Evolutionary conservation across 1,140 invertebrate genomes (phyloP), one percentile per base, ranked within the genome.

Genomic region (Batillaria attramentaria): DNA sequence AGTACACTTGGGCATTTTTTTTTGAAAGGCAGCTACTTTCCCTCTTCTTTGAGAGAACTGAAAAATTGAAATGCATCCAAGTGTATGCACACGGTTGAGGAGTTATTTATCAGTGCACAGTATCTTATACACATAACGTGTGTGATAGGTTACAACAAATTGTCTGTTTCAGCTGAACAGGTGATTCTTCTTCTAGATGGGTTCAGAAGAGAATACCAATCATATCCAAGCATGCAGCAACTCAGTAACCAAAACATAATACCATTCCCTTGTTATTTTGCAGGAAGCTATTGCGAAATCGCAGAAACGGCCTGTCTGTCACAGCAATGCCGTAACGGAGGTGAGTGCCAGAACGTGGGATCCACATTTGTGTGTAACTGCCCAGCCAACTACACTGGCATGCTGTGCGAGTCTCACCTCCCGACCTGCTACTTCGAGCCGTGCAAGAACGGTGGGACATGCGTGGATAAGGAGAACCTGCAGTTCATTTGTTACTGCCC

Each of bases 381-480:
- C 81, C 37, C 77, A n/a, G 35, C 28, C 41, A 77, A 73, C 10
- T 85, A 79, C 76, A 84, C 80, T 39, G 87, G 87, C 33, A 42
- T 66, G n/a, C 68, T 42, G 0, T 88, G 87, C 83, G 82, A 84
- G 62, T 75, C 74, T 10, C n/a, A 74, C 24, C 73, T 85, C 16
- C 79, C 74, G 42, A 70, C 83, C 6, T 88, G 87, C 79, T 75
- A 57, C 46, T 83, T 78, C n/a, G 94, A 95, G 83, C 94, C 95
- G 0, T 98, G 97, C 89, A 91, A 94, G 69, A 97, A 98, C 91
- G 96, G 96, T 24, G 97, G 95, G 31, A 96, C 95, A 60, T 98
- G 97, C 91, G 92, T 96, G 31, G 50, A 78, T 18, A 79, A 79
- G n/a, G 16, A 72, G 54, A 54, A 41, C 18, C n/a, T 3, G 13